Percentiles rank a stretch among this genome's conserved stretches.
Conservation (phyloP, 2,797 vertebrate species). For the Neopelma chrysocephalum region DNA sequence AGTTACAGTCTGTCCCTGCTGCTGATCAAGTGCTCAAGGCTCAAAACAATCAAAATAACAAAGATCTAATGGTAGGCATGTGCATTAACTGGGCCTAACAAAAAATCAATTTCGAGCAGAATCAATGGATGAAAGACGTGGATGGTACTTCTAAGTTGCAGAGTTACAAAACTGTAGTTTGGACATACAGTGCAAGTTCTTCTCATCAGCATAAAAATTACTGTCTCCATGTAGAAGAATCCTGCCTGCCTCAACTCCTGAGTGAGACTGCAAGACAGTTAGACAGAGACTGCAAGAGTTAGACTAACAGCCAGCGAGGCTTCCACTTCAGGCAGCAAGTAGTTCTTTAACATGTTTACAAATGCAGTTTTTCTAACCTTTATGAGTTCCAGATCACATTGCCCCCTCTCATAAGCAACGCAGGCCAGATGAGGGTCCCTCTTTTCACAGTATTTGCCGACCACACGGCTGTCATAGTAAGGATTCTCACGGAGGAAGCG, state of each 20-base stretch:
- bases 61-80: background rate
- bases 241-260: background rate
- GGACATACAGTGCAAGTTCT: background rate
- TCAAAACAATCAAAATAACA: background rate
- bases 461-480: slow-evolving; percentile 90
- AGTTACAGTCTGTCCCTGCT: background rate
- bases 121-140: background rate
- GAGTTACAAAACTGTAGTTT: background rate
- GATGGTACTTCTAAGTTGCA: background rate
- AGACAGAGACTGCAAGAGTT: background rate
- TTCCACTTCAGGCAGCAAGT: background rate
- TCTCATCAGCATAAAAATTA: background rate
- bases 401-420: slow-evolving; percentile 91
- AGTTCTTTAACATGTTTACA: background rate
- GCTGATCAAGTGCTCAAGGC: background rate
- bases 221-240: background rate
- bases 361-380: slow-evolving; percentile 77
- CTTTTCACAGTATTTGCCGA: slow-evolving; percentile 95
- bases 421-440: slow-evolving; percentile 94
- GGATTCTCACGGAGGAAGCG: slow-evolving; percentile 91
- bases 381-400: slow-evolving; percentile 93
- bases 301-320: background rate
- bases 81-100: background rate
- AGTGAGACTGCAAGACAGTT: background rate
- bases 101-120: background rate